Conservation (phyloP, 2,888 invertebrate species). For the Monoplex corrugatus region DNA sequence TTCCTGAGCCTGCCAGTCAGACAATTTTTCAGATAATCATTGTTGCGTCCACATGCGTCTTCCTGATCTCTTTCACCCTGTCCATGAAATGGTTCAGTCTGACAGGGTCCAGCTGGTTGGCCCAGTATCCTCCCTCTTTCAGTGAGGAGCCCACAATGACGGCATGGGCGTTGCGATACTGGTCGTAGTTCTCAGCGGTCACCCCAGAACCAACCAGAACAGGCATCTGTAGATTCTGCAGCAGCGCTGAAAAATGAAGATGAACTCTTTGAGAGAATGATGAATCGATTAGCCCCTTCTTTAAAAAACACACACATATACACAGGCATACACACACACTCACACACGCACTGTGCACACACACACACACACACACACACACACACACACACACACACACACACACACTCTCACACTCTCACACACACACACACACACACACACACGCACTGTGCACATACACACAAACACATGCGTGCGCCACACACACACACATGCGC, state of each 20-base stretch:
- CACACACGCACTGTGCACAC: too few relatives aligned
- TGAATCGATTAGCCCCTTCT: too few relatives aligned
- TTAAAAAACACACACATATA: too few relatives aligned
- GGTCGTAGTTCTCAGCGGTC: constrained; percentile 85
- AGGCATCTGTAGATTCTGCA: constrained; percentile 84
- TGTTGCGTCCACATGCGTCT: constrained; percentile 57
- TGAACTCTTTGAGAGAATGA: too few relatives aligned
- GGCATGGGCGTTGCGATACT: constrained; percentile 85
- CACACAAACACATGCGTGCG: background rate
- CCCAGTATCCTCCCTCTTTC: constrained; percentile 84
- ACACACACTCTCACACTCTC: too few relatives aligned
- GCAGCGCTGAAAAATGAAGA: constrained; percentile 82
- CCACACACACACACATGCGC: background rate
- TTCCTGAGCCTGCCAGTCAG: too few relatives aligned
- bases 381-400: too few relatives aligned
- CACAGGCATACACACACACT: too few relatives aligned
- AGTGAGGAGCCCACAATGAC: constrained; percentile 90
- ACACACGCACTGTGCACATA: background rate
- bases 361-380: too few relatives aligned
- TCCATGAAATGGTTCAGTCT: constrained; percentile 85
- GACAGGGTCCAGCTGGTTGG: constrained; percentile 80
- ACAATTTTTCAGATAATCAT: constrained; percentile 61
- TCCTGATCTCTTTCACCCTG: constrained; percentile 73
- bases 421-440: background rate
- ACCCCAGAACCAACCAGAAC: constrained; percentile 90